Conservation (phyloP, 2,113 vertebrate genomes). For the Chroicocephalus ridibundus region DNA sequence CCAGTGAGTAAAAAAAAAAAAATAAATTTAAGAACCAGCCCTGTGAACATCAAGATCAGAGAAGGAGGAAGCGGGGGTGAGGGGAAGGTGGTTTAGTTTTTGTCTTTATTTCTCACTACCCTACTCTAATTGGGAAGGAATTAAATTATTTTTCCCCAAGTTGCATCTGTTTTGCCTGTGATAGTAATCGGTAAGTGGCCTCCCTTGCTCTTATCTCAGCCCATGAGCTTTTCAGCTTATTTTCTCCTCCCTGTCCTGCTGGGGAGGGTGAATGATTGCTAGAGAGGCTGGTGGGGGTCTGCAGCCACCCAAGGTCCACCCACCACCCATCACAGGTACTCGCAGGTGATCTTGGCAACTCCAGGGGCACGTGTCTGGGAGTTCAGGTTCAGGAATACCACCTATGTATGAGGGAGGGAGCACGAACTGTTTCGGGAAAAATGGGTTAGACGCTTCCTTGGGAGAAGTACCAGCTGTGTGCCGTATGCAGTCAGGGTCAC, state of each 20-base stretch:
- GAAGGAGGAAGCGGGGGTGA: background rate
- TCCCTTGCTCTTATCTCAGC: background rate
- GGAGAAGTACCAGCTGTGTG: background rate
- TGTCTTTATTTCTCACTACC: background rate
- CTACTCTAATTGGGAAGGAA: background rate
- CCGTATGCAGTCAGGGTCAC: background rate
- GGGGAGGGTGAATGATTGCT: background rate
- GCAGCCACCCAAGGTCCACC: background rate
- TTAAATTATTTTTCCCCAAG: background rate
- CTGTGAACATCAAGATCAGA: background rate
- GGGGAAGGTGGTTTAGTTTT: background rate
- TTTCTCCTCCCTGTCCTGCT: background rate
- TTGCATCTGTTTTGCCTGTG: background rate
- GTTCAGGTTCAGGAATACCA: background rate
- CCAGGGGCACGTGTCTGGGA: rapidly evolving
- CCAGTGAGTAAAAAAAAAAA: background rate
- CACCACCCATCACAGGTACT: background rate
- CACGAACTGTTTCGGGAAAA: background rate
- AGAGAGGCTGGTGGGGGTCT: background rate
- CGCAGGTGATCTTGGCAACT: background rate
- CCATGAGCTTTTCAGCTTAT: background rate
- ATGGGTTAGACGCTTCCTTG: background rate
- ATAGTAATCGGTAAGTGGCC: background rate
- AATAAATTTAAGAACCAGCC: background rate
- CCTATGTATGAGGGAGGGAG: background rate